Percentiles rank a stretch among this genome's conserved stretches.
Evolutionary conservation across 2,888 invertebrate species (phyloP).

Genomic region (Pocota personata): DNA sequence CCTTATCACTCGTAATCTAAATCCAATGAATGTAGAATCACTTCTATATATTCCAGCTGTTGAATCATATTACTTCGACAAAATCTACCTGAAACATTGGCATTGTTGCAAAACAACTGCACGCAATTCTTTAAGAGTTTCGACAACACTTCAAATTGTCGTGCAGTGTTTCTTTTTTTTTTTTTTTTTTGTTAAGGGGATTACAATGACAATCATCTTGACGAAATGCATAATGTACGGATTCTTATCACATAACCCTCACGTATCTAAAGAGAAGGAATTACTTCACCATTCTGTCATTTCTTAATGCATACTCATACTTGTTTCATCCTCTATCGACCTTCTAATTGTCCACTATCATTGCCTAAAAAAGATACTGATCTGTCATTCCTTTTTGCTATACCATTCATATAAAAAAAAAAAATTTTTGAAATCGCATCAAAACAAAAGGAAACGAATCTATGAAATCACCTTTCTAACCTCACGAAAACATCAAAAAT

Average conservation of each 20-base stretch:
- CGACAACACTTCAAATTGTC: conserved; percentile 8
- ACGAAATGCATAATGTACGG: conserved; percentile 14
- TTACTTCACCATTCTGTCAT: conserved; percentile 7
- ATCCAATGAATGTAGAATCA: background rate
- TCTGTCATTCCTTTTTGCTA: conserved; percentile 50
- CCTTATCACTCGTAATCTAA: background rate
- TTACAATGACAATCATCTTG: conserved; percentile 3
- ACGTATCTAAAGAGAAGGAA: background rate
- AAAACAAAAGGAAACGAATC: conserved; percentile 59
- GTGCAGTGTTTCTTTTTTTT: too few species aligned
- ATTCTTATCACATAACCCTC: conserved; percentile 24
- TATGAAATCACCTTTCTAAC: conserved; percentile 68
- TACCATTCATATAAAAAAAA: conserved; percentile 1
- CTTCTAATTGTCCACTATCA: conserved; percentile 71
- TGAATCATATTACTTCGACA: conserved; percentile 33
- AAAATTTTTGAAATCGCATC: conserved; percentile 46
- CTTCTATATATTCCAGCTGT: conserved; percentile 21
- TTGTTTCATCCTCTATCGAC: conserved; percentile 55
- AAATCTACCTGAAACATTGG: conserved; percentile 2
- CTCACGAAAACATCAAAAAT: conserved; percentile 74
- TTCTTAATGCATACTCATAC: background rate
- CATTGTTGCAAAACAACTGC: conserved; percentile 46
- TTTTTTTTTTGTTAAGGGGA: conserved; percentile 51
- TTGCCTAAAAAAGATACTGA: conserved; percentile 43
- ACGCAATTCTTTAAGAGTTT: conserved; percentile 29